A percentile compares a stretch with the other conserved stretches of the same genome.
Conservation (phyloP, 2,113 vertebrate genomes). For the Chaenocephalus aceratus region DNA sequence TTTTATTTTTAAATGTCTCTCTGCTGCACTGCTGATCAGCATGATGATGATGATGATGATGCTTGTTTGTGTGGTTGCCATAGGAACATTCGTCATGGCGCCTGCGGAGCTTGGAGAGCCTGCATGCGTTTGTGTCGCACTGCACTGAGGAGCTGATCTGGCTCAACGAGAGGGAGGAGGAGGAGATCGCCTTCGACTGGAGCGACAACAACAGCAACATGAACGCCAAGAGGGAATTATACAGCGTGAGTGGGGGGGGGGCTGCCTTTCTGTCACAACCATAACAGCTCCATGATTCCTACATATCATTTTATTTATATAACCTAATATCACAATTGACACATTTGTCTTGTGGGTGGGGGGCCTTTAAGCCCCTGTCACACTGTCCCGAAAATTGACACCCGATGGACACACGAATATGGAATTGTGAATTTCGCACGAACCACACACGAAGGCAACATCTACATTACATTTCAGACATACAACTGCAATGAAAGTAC, state of each 20-base stretch:
- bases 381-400: no score
- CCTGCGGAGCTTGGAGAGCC: conserved; percentile 91
- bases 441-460: no score
- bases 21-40: conserved; percentile 30
- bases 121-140: conserved; percentile 91
- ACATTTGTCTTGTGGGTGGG: no score
- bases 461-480: no score
- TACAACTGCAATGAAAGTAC: no score
- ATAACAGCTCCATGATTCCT: neutral
- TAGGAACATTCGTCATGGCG: conserved; percentile 97
- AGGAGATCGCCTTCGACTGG: conserved; percentile 98
- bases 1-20: neutral
- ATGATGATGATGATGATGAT: conserved; percentile 32
- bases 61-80: conserved; percentile 66
- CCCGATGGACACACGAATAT: no score
- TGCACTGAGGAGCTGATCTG: conserved; percentile 97
- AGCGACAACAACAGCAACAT: conserved; percentile 92
- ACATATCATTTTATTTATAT: no score
- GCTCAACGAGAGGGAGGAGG: conserved; percentile 98
- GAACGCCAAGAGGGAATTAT: conserved; percentile 90
- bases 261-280: neutral
- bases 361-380: no score
- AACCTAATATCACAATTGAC: no score
- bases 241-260: conserved; percentile 85
- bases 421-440: no score